Evolutionary conservation across 2,888 invertebrate species (phyloP), one percentile per base, ranked within the genome.

Genomic region (Dastarcus helophoroides): DNA sequence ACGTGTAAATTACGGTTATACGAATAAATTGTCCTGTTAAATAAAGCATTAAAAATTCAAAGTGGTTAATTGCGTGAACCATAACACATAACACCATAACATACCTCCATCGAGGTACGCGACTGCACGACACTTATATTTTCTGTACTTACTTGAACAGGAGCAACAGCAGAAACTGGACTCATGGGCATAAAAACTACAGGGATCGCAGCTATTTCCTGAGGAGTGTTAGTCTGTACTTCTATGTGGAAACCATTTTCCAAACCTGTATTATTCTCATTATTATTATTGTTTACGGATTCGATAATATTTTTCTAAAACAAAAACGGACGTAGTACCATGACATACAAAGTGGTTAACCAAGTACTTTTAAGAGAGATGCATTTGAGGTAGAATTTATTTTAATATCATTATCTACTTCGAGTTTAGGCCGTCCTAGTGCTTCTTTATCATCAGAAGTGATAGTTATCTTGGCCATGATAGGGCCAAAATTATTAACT

Each of bases 101-200:
- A n/a, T n/a, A n/a, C n/a, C n/a, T n/a, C n/a, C n/a, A n/a, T n/a
- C n/a, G n/a, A n/a, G n/a, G n/a, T n/a, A n/a, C n/a, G n/a, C n/a
- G n/a, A n/a, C n/a, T n/a, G n/a, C n/a, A n/a, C n/a, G n/a, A n/a
- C n/a, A n/a, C n/a, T n/a, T n/a, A n/a, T n/a, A n/a, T n/a, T n/a
- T n/a, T n/a, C n/a, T n/a, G 7, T 3, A 44, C 43, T 46, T 42
- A 56, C 55, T 50, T 56, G 52, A 29, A 54, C 42, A 31, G 54
- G 51, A 35, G 50, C 47, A 32, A 54, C 49, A 33, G 55, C 51
- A 21, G 53, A 51, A 24, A 57, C 51, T 29, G 56, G 54, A 48
- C 54, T 58, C 53, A 56, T 53, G 1, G 41, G 39, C 51, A 54
- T 50, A 39, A 51, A 50, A 13, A 52, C 46, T 28, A 54, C 45